Evolutionary conservation across 1,140 invertebrate species (phyloP), one percentile per base, ranked within the genome.

Genomic region (Pinna nobilis): DNA sequence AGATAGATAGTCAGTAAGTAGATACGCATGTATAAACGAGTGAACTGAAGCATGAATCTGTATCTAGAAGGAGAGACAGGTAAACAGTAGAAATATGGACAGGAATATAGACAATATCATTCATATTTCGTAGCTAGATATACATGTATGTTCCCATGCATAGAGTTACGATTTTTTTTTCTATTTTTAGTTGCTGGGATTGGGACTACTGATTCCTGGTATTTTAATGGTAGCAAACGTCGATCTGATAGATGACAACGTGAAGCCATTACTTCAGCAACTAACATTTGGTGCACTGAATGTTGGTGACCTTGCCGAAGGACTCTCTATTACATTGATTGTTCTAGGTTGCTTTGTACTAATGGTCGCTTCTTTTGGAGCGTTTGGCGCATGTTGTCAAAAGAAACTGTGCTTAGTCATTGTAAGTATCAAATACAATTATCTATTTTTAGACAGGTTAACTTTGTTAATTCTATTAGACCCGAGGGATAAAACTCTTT

Each of bases 271-370:
- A 13, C 35, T 74, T 18, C 47, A 74, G 30, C 65, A 50, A 33
- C 6, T 74, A 9, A 44, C 57, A 3, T 35, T 74, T 20, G 65
- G 59, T n/a, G 65, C 35, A 11, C 37, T 66, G 25, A 74, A 67
- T 47, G 39, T 74, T 5, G 72, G 72, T 32, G 59, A 74, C 57
- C 20, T 63, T 18, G 72, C 65, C 13, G 69, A 69, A 23, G 72
- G 72, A 32, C 72, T 74, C 9, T 68, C 72, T n/a, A 32, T 74
- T 23, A 74, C 65, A 23, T n/a, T 74, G 3, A 74, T 74, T 35
- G 28, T 74, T 1, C 47, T 74, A 18, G 72, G 65, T 7, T 3
- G 57, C 2, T 74, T 74, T 25, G 60, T 74, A 13, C 35, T 74
- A 3, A 37, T 69, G 9, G 32, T 74, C 0, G 60, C 72, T 7